Conservation (phyloP, 2,888 invertebrate species). For the Globia sparganii region DNA sequence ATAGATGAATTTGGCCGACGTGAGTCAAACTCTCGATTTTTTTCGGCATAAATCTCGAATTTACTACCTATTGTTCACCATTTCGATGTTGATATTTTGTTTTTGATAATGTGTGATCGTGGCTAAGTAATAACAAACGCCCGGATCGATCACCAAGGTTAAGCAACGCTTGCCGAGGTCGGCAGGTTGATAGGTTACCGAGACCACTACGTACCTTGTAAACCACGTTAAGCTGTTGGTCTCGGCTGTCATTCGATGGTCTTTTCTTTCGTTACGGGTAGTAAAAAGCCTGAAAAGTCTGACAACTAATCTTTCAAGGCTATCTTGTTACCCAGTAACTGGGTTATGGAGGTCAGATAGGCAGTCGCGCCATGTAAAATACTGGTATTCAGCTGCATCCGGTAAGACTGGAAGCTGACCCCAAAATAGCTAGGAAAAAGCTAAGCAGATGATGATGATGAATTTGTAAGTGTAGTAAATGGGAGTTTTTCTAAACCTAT, state of each 20-base stretch:
- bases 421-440: not conserved
- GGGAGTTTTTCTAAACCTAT: not conserved
- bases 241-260: too few species aligned
- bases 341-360: too few species aligned
- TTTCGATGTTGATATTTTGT: not conserved
- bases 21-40: not conserved
- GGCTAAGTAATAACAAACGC: too few species aligned
- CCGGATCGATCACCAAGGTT: too few species aligned
- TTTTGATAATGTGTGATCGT: not conserved
- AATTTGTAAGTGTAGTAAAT: not conserved
- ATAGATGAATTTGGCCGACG: conserved; percentile 9
- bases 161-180: too few species aligned
- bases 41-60: too few species aligned
- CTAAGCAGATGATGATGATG: not conserved
- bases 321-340: not conserved
- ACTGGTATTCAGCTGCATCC: not conserved
- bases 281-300: not conserved
- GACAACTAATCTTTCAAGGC: not conserved
- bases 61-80: too few species aligned
- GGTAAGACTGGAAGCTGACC: not conserved
- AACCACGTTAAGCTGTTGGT: too few species aligned
- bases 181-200: too few species aligned
- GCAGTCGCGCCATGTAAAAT: not conserved
- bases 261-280: not conserved
- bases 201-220: too few species aligned